phyloP scores from a whole-genome alignment of 1,140 invertebrate species.

The Dendroctonus ponderosae region DNA sequence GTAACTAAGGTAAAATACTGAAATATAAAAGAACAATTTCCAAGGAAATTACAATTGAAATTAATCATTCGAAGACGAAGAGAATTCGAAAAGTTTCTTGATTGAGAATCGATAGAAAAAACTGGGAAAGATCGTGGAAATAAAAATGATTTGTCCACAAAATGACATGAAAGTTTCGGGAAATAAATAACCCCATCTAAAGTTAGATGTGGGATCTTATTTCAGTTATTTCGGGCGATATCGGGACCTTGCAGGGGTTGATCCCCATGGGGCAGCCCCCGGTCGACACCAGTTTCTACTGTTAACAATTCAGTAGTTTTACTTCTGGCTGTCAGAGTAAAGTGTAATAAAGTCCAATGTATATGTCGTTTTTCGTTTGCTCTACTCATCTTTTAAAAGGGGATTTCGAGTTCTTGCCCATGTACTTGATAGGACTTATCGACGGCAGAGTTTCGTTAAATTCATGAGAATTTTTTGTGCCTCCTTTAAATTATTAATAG shows the following conservation, averaged over 20 bases:
- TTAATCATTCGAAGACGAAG: too few relatives aligned
- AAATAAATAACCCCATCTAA: conserved; percentile 36
- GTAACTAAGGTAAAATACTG: too few relatives aligned
- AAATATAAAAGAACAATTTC: too few relatives aligned
- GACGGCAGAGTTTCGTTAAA: too few relatives aligned
- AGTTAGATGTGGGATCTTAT: conserved; percentile 29
- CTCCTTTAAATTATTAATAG: too few relatives aligned
- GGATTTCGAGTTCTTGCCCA: background rate
- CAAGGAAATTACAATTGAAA: too few relatives aligned
- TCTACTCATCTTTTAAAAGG: conserved; percentile 26
- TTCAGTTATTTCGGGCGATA: conserved; percentile 48
- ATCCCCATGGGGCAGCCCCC: conserved; percentile 43
- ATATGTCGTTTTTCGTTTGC: conserved; percentile 33
- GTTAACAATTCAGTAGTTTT: conserved; percentile 52
- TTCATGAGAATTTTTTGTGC: too few relatives aligned
- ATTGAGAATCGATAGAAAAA: background rate
- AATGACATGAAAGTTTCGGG: conserved; percentile 26
- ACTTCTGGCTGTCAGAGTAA: conserved; percentile 50
- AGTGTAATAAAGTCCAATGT: conserved; percentile 50
- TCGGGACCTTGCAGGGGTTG: conserved; percentile 47
- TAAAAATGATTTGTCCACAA: conserved; percentile 38
- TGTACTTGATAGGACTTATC: too few relatives aligned
- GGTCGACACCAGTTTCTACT: conserved; percentile 48
- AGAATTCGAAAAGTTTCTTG: too few relatives aligned
- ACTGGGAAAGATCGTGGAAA: background rate